Base-by-base conservation (phyloP, 2,888 invertebrate genomes). In the Galerucella pusilla region DNA sequence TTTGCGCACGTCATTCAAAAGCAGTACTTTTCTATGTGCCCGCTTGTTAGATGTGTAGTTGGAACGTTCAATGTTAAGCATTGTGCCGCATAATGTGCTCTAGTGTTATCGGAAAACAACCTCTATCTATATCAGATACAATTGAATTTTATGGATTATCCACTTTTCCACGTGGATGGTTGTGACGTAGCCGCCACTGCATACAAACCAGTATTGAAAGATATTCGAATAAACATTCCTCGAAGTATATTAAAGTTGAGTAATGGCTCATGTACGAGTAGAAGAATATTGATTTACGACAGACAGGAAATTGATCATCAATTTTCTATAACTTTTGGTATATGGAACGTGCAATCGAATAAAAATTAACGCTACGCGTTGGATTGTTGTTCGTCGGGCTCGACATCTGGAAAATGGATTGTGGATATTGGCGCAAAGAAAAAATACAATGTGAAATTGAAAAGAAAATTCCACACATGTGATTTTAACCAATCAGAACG, bases 241-340 rank as follows among this genome's bases (percentile, higher is more conserved):
- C 66, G 66, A 61, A 67, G 52, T 67, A 73, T 77, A 77, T 77
- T 73, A 75, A 76, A 67, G 73, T 77, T 75, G 73, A 77, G 76
- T 76, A 75, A 77, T 76, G 73, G 73, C 61, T 75, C 68, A 72
- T 74, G 68, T 76, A 74, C 71, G 70, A 70, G 65, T 75, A 72
- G 70, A 67, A 69, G 73, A 61, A 69, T 77, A 78, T 78, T 77
- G 78, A 78, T 78, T 78, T 74, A 77, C 75, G 69, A 70, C 63
- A 54, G 67, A 75, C 76, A 61, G 78, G 76, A 78, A 78, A 78
- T 78, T 76, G 76, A 77, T 75, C 78, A 78, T 78, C 78, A 78
- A 78, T 78, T 78, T 78, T 78, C 75, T 76, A 78, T 76, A 69
- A 75, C 69, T 66, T 66, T 71, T 64, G 63, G 35, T 68, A 59